A percentile compares a stretch with the other conserved stretches of the same genome.
phyloP scores from a whole-genome alignment of 2,888 invertebrate genomes.

The Dicycla oo region DNA sequence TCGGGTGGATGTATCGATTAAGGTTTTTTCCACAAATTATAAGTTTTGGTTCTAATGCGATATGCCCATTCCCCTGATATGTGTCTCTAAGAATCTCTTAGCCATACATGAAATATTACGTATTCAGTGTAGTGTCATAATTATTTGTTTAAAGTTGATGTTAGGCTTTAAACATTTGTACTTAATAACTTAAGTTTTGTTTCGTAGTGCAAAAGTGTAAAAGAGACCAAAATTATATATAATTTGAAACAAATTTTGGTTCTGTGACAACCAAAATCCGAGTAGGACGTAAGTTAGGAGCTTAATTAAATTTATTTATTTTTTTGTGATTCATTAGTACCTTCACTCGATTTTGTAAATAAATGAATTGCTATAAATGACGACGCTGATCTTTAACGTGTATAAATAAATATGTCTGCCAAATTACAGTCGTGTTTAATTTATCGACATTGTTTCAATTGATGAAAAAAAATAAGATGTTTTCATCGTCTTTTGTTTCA shows the following conservation, averaged over 20 bases:
- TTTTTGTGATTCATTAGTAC: conserved; percentile 87
- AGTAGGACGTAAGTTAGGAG: conserved; percentile 81
- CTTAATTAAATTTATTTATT: conserved; percentile 86
- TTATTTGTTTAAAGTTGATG: conserved; percentile 80
- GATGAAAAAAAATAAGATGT: conserved; percentile 64
- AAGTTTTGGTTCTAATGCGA: conserved; percentile 49
- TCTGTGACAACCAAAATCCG: conserved; percentile 84
- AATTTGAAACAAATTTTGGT: conserved; percentile 76
- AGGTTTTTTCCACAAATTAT: conserved; percentile 45
- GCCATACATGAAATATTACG: conserved; percentile 58
- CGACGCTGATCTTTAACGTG: conserved; percentile 88
- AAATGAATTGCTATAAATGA: conserved; percentile 87
- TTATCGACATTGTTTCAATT: conserved; percentile 55
- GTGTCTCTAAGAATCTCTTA: conserved; percentile 56
- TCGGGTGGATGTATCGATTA: conserved; percentile 70
- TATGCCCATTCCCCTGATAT: conserved; percentile 43
- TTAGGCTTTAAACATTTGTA: conserved; percentile 80
- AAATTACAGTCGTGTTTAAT: conserved; percentile 82
- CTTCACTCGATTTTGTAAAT: conserved; percentile 88
- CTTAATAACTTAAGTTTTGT: conserved; percentile 79
- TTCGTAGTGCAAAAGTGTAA: conserved; percentile 72
- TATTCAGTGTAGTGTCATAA: conserved; percentile 74
- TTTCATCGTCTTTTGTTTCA: conserved; percentile 66
- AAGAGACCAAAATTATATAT: conserved; percentile 82
- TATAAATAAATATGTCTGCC: conserved; percentile 91